Percentiles rank a stretch among this genome's conserved stretches.
Conservation (phyloP, 2,113 vertebrate genomes). For the Australoheros scitulus region DNA sequence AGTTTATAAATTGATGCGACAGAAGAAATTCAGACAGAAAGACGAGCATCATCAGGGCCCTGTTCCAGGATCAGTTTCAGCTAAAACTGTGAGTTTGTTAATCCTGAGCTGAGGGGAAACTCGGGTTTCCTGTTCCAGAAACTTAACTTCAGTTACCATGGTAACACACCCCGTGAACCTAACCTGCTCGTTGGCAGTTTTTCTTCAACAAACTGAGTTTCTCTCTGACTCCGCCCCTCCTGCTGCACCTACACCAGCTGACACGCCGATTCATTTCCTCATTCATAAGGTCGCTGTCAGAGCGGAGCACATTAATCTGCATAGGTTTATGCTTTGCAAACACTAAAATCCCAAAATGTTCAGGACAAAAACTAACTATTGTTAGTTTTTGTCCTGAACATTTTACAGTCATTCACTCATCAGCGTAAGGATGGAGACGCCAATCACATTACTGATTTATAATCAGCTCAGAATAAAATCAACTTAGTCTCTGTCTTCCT, state of each 20-base stretch:
- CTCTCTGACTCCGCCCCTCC: not conserved
- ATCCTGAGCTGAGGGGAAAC: not conserved
- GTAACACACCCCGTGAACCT: not conserved
- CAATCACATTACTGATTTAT: not conserved
- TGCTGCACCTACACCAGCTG: not conserved
- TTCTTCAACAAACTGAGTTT: not conserved
- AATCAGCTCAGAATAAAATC: not conserved
- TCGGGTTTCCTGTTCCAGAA: not conserved
- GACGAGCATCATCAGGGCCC: not conserved
- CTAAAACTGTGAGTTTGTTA: not conserved
- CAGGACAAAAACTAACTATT: too few relatives aligned
- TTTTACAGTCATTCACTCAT: not conserved
- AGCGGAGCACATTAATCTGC: not conserved
- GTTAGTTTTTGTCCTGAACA: not conserved
- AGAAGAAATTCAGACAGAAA: not conserved
- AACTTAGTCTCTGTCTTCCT: not conserved
- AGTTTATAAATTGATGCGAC: not conserved
- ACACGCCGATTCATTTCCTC: not conserved
- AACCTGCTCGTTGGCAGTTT: too few relatives aligned
- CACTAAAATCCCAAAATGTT: not conserved
- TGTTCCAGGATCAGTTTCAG: not conserved
- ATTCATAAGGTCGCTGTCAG: not conserved
- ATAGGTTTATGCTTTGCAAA: not conserved
- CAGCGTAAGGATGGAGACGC: not conserved
- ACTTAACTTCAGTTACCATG: not conserved